Conservation (phyloP, 2,888 invertebrate genomes). For the Leptopterna dolabrata region DNA sequence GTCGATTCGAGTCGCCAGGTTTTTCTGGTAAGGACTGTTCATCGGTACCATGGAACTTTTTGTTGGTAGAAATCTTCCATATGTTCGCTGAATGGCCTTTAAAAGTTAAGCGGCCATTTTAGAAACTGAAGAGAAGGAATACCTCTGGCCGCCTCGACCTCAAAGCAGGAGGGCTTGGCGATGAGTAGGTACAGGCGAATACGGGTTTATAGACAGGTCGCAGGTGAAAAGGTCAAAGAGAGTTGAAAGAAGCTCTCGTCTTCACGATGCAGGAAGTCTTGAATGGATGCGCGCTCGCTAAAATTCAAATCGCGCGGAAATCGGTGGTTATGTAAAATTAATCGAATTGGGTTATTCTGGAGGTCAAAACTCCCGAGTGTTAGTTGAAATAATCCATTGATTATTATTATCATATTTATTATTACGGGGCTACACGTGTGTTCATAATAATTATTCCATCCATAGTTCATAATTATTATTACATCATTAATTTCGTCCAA, state of each 20-base stretch:
- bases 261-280: not conserved
- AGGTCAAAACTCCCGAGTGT: too few relatives aligned
- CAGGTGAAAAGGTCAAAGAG: conserved; percentile 1
- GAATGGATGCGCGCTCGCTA: not conserved
- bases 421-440: too few relatives aligned
- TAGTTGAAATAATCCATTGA: too few relatives aligned
- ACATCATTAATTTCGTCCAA: too few relatives aligned
- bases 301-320: not conserved
- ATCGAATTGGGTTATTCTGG: not conserved
- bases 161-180: not conserved
- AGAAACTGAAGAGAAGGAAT: not conserved
- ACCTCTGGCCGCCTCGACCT: not conserved
- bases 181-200: not conserved
- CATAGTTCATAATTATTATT: too few relatives aligned
- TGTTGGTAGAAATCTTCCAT: too few relatives aligned
- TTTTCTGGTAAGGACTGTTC: too few relatives aligned
- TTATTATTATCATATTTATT: too few relatives aligned
- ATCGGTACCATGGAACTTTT: too few relatives aligned
- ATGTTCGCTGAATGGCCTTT: too few relatives aligned
- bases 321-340: not conserved
- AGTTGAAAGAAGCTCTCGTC: not conserved
- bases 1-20: too few relatives aligned
- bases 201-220: not conserved
- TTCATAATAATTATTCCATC: too few relatives aligned
- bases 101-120: not conserved